These are phyloP conservation scores for Heliconius melpomene DNA, from an alignment of 1,140 invertebrate genomes.

Conservation along the genomic window DNA sequence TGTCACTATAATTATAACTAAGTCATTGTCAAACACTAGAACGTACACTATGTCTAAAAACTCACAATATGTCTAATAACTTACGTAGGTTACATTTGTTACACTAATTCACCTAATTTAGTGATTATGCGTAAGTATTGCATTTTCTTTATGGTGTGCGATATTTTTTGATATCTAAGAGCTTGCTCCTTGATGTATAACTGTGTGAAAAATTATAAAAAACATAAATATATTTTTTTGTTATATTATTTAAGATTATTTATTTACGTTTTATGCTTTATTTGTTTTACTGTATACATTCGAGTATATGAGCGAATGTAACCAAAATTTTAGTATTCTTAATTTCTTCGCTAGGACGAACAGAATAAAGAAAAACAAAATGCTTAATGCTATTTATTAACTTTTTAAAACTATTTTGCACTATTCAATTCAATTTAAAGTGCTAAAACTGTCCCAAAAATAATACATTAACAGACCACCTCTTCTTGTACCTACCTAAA, in stretches of 20 bases:
- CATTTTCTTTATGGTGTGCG: constrained; percentile 12
- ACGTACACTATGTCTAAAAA: neutral
- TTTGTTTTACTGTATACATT: too few species aligned
- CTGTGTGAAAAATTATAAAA: neutral
- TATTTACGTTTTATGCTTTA: too few species aligned
- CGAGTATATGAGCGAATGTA: too few species aligned
- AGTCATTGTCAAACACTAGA: neutral
- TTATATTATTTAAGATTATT: too few species aligned
- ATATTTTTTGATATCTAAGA: neutral
- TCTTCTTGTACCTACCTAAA: neutral
- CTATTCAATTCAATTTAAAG: too few species aligned
- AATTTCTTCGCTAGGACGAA: too few species aligned
- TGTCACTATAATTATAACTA: neutral
- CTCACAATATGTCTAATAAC: neutral
- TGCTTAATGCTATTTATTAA: too few species aligned
- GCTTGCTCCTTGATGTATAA: neutral
- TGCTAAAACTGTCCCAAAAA: neutral
- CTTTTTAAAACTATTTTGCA: too few species aligned
- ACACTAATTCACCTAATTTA: neutral
- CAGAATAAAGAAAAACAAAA: too few species aligned
- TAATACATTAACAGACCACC: neutral
- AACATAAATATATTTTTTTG: neutral
- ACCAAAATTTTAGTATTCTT: too few species aligned
- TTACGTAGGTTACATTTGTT: neutral
- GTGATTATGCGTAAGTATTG: constrained; percentile 23